These are phyloP conservation scores for Tragelaphus oryx DNA, from an alignment of 2,797 vertebrate species.

Conservation along the genomic window DNA sequence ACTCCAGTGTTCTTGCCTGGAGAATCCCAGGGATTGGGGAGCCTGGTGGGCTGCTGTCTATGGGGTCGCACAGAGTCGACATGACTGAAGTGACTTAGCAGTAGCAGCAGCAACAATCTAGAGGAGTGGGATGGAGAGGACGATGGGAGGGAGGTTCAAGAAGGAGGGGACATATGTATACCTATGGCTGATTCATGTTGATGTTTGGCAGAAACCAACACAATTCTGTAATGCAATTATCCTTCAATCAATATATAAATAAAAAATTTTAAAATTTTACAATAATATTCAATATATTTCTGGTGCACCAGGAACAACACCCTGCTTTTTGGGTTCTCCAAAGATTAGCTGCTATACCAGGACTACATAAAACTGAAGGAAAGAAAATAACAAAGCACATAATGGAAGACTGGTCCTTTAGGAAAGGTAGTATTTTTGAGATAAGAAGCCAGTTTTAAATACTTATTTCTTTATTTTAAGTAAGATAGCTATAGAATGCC, in stretches of 20 bases:
- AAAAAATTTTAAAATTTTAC: neutral
- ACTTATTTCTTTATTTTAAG: neutral
- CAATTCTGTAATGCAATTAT: neutral
- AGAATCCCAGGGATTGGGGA: no score
- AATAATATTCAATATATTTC: neutral
- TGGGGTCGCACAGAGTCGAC: no score
- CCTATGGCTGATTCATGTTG: neutral
- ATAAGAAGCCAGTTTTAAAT: neutral
- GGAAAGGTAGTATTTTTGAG: neutral
- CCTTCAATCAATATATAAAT: neutral
- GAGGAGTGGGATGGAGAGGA: neutral
- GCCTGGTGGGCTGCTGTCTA: no score
- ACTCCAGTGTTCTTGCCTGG: no score
- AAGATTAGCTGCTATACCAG: neutral
- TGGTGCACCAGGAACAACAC: neutral
- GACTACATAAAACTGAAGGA: neutral
- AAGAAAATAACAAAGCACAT: neutral
- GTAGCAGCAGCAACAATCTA: neutral
- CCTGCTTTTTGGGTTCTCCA: neutral
- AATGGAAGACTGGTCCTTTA: neutral
- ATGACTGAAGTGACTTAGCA: no score
- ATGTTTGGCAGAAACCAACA: neutral
- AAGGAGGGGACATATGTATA: neutral
- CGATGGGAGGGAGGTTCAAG: neutral
- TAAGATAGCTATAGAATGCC: neutral